These are phyloP conservation scores for Phyto melanocephala DNA, from an alignment of 2,888 invertebrate genomes.

Conservation along the genomic window DNA sequence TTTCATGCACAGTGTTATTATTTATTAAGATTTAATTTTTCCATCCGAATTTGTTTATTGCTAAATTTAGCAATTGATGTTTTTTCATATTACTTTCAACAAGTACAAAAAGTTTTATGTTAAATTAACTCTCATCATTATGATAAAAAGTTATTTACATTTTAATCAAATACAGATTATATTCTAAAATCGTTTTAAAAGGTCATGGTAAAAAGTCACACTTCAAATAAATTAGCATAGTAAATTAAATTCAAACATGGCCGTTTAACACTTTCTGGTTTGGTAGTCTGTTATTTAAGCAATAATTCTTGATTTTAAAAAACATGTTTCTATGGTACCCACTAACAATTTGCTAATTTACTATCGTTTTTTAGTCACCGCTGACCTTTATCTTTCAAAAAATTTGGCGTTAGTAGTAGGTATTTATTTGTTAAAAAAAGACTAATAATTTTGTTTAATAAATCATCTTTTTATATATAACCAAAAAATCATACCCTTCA, in stretches of 20 bases:
- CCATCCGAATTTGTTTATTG: not conserved
- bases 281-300: no score
- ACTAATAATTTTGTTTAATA: no score
- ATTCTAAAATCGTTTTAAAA: not conserved
- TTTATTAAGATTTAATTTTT: not conserved
- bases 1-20: no score
- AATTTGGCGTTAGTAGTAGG: no score
- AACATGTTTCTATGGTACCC: no score
- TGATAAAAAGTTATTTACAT: not conserved
- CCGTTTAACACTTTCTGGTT: not conserved
- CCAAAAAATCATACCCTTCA: no score
- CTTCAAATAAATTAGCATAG: slow-evolving; percentile 9
- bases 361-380: no score
- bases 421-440: no score
- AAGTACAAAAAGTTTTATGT: not conserved
- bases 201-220: slow-evolving; percentile 7
- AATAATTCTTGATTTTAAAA: no score
- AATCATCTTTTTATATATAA: no score
- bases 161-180: not conserved
- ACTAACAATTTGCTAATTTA: no score
- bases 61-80: not conserved
- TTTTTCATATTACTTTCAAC: not conserved
- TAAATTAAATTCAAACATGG: not conserved
- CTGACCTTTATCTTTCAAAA: no score
- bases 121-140: not conserved